phyloP scores from a whole-genome alignment of 2,888 invertebrate genomes.

The Drosophila infuscata region DNA sequence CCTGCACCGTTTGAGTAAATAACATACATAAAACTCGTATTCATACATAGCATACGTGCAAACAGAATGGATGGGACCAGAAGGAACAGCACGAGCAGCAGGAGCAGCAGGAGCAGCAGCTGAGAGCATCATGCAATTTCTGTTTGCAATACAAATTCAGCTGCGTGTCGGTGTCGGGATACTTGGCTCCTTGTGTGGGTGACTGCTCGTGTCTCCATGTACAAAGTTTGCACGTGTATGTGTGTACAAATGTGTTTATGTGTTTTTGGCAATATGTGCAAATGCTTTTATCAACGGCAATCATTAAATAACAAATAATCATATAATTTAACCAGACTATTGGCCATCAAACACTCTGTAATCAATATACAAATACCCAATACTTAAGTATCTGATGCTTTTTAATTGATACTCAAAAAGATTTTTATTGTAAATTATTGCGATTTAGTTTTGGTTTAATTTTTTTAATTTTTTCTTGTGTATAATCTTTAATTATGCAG shows the following conservation, averaged over 20 bases:
- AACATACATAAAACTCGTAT: slow-evolving; percentile 80
- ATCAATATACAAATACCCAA: slow-evolving; percentile 1
- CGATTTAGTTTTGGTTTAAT: background rate
- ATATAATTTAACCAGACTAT: slow-evolving; percentile 12
- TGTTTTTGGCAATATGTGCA: slow-evolving; percentile 59
- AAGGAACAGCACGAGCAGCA: background rate
- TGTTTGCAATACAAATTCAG: slow-evolving; percentile 79
- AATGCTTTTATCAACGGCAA: slow-evolving; percentile 78
- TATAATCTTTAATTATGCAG: background rate
- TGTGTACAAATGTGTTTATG: slow-evolving; percentile 18
- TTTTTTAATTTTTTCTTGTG: background rate
- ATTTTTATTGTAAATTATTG: background rate
- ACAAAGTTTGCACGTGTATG: slow-evolving; percentile 23
- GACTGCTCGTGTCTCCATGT: background rate
- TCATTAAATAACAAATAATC: slow-evolving; percentile 59
- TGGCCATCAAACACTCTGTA: slow-evolving; percentile 35
- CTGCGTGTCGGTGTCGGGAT: slow-evolving; percentile 75
- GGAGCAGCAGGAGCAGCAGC: slow-evolving; percentile 21
- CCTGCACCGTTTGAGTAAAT: slow-evolving; percentile 76
- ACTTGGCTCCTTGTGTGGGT: slow-evolving; percentile 36
- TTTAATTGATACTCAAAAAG: background rate
- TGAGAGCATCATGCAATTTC: slow-evolving; percentile 62
- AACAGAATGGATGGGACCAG: slow-evolving; percentile 48
- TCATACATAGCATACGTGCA: slow-evolving; percentile 80
- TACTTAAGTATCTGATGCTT: background rate